Conservation (phyloP, 2,797 vertebrate species). For the Harpagifer antarcticus region DNA sequence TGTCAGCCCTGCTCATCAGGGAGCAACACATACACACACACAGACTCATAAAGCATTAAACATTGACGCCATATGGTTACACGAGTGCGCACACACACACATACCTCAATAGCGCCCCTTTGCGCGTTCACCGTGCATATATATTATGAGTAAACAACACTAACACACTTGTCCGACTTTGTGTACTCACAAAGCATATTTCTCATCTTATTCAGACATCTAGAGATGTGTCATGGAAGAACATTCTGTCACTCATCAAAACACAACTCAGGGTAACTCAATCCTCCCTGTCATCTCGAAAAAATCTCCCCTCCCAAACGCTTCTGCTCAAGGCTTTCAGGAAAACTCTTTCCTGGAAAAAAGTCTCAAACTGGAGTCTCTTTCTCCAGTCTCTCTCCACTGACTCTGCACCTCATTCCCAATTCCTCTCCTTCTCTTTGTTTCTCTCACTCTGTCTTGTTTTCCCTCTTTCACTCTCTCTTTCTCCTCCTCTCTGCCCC, state of each 20-base stretch:
- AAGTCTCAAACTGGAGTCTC: constrained; percentile 41
- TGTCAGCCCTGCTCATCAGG: constrained; percentile 88
- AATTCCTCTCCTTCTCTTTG: constrained; percentile 69
- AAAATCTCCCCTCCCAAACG: constrained; percentile 71
- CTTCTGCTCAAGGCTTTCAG: constrained; percentile 75
- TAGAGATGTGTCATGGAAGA: constrained; percentile 68
- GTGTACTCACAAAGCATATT: constrained; percentile 58
- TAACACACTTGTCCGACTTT: constrained; percentile 59
- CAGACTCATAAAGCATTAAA: too few relatives aligned
- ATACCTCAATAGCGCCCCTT: constrained; percentile 14
- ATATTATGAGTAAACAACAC: constrained; percentile 54
- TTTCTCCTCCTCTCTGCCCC: constrained; percentile 62
- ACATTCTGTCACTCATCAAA: constrained; percentile 81
- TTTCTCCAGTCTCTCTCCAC: constrained; percentile 44
- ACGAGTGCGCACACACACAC: neutral
- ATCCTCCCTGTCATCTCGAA: constrained; percentile 78
- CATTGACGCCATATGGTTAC: constrained; percentile 59
- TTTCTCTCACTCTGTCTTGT: constrained; percentile 65
- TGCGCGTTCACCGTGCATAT: constrained; percentile 34
- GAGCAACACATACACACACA: constrained; percentile 67
- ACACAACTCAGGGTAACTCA: constrained; percentile 79
- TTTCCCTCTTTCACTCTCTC: constrained; percentile 68
- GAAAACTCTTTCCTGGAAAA: constrained; percentile 74
- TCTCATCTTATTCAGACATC: constrained; percentile 64
- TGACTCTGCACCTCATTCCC: constrained; percentile 65